Percentiles rank a stretch among this genome's conserved stretches.
These are phyloP conservation scores for Coendou prehensilis DNA, from an alignment of 2,797 vertebrate genomes.

Conservation along the genomic window DNA sequence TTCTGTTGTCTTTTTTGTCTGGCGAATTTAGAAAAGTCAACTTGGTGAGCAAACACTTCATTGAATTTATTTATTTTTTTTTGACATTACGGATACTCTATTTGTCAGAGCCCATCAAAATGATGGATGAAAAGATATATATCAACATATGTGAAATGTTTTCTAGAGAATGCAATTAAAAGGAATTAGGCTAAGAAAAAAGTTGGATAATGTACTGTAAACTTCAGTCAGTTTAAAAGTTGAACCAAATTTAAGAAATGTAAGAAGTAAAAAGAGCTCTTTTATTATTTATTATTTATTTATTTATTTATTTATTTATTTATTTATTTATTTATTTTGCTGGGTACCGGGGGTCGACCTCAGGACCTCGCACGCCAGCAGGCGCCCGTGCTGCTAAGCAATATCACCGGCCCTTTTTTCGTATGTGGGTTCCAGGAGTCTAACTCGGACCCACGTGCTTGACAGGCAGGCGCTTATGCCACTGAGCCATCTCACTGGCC, in stretches of 20 bases:
- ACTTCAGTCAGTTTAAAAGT: neutral
- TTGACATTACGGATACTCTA: slow-evolving; percentile 1
- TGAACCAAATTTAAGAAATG: neutral
- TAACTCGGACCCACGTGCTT: no score
- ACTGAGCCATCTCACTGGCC: no score
- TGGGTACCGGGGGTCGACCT: no score
- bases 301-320: no score
- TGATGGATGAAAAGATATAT: neutral
- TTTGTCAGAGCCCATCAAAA: slow-evolving; percentile 53
- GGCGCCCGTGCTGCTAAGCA: no score
- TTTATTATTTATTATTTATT: neutral
- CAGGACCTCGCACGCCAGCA: no score
- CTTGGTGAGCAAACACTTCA: neutral
- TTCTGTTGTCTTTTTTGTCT: slow-evolving; percentile 48
- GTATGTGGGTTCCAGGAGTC: no score
- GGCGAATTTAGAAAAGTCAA: slow-evolving; percentile 63
- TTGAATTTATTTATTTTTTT: slow-evolving; percentile 31
- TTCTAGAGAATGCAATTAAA: slow-evolving; percentile 49
- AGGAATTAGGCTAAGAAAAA: slow-evolving; percentile 48
- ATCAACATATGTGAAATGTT: neutral
- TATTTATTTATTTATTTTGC: no score
- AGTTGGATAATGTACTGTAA: neutral
- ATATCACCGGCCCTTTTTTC: no score
- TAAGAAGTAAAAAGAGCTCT: neutral
- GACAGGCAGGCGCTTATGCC: no score